Conservation (phyloP, 2,888 invertebrate genomes). For the Lepidocyrtinus sp. region DNA sequence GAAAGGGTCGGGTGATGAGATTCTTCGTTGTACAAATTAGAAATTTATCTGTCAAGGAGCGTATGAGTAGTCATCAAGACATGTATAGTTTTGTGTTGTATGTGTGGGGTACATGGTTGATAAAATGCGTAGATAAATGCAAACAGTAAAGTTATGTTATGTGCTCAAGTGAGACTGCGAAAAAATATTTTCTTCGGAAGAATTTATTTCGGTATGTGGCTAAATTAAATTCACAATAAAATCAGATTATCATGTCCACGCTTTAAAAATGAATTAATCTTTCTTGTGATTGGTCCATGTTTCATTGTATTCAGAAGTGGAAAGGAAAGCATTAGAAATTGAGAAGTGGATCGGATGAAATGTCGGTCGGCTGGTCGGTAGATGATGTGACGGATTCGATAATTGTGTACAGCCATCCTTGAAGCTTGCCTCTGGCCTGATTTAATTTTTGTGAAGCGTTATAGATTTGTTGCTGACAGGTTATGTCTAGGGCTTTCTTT, state of each 20-base stretch:
- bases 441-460: conserved; percentile 55
- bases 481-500: conserved; percentile 12
- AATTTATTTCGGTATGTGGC: neutral
- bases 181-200: neutral
- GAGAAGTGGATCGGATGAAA: conserved; percentile 17
- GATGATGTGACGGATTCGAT: conserved; percentile 47
- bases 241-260: neutral
- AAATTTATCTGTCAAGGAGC: too few species aligned
- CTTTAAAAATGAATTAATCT: neutral
- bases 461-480: conserved; percentile 57
- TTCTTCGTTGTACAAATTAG: neutral
- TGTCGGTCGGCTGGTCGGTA: conserved; percentile 24
- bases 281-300: neutral
- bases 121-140: neutral
- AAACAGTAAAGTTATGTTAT: too few species aligned
- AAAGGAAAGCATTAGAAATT: neutral
- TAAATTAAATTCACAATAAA: neutral
- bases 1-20: conserved; percentile 11
- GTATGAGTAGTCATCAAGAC: neutral
- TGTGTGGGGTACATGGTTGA: neutral
- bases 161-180: too few species aligned
- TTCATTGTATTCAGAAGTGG: neutral
- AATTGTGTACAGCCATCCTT: conserved; percentile 37
- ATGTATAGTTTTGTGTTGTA: neutral
- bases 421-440: conserved; percentile 48